Evolutionary conservation across 1,140 invertebrate genomes (phyloP).

Genomic region (Neodiprion virginianus): DNA sequence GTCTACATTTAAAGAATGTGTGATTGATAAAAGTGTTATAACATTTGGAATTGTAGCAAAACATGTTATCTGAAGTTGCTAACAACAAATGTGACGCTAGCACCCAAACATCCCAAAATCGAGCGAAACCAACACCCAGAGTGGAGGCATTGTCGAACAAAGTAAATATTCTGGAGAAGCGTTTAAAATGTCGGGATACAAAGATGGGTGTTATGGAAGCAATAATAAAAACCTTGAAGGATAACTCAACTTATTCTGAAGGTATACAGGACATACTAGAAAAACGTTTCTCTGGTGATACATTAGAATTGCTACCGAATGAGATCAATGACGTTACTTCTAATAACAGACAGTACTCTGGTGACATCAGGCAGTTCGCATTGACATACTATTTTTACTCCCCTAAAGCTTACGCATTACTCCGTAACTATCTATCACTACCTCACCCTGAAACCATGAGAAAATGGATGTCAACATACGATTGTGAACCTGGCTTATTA

Average conservation of each 20-base stretch:
- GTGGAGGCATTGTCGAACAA: background rate
- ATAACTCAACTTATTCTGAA: background rate
- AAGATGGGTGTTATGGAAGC: background rate
- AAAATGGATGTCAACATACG: background rate
- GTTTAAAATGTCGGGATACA: background rate
- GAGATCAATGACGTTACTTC: background rate
- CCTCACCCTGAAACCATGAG: background rate
- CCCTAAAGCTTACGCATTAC: background rate
- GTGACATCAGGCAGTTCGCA: background rate
- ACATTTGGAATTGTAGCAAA: background rate
- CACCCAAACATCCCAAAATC: background rate
- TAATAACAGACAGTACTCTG: background rate
- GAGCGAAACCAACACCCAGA: background rate
- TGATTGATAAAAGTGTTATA: background rate
- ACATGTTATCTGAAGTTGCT: background rate
- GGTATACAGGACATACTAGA: background rate
- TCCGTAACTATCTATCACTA: background rate
- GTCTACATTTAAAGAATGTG: no score
- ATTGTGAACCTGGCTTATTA: background rate
- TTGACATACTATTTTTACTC: background rate
- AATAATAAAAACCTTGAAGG: background rate
- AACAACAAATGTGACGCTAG: background rate
- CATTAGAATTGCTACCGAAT: background rate
- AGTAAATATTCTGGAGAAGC: background rate
- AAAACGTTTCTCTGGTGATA: constrained; percentile 3